Percentiles rank a stretch among this genome's conserved stretches.
phyloP scores from a whole-genome alignment of 2,797 vertebrate species.

The Pangasius macronema region DNA sequence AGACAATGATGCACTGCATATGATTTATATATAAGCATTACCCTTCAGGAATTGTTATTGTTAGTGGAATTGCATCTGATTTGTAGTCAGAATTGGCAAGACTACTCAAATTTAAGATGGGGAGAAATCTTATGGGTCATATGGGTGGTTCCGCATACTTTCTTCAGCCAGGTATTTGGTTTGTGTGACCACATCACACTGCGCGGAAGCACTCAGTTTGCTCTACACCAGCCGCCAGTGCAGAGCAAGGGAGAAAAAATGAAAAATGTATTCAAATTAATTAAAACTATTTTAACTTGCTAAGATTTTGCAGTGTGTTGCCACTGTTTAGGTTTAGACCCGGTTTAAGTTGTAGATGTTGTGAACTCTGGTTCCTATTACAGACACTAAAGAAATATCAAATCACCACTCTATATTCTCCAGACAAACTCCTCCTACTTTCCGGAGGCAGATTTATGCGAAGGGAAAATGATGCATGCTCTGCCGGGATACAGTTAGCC shows the following conservation, averaged over 20 bases:
- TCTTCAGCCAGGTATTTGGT: not conserved
- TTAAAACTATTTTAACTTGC: not conserved
- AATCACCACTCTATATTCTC: not conserved
- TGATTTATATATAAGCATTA: not conserved
- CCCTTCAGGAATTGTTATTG: not conserved
- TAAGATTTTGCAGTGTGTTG: not conserved
- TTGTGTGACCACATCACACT: not conserved
- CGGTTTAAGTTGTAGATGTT: not conserved
- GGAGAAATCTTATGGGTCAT: not conserved
- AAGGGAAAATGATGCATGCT: not conserved
- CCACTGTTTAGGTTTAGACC: not conserved
- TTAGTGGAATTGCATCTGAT: not conserved
- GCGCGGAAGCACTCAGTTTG: not conserved
- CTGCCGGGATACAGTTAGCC: not conserved
- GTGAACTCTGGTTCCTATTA: not conserved
- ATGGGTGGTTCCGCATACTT: not conserved
- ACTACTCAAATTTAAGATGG: not conserved
- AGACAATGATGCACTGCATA: no score
- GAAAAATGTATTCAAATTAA: not conserved
- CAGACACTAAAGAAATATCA: not conserved
- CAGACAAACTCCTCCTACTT: not conserved
- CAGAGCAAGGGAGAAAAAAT: not conserved
- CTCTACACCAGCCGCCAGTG: no score
- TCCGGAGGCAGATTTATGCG: not conserved
- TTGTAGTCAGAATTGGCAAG: not conserved